These are phyloP conservation scores for Drosophila kohkoa DNA, from an alignment of 1,140 invertebrate genomes.

Conservation along the genomic window DNA sequence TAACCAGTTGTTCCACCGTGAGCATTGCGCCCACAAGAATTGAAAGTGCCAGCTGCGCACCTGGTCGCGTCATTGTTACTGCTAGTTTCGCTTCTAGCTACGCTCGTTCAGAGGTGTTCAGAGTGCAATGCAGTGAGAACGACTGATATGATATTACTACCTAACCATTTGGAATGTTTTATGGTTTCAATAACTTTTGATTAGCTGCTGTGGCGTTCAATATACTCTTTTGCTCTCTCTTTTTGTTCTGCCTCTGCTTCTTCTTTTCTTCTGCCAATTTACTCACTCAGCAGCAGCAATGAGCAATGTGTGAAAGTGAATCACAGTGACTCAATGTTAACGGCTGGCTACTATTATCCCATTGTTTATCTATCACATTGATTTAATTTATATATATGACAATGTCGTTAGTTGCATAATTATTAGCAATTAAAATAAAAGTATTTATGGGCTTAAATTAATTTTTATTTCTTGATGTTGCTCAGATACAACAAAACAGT, in stretches of 20 bases:
- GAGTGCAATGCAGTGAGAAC: conserved; percentile 45
- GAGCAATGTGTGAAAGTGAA: conserved; percentile 10
- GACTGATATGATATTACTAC: conserved; percentile 60
- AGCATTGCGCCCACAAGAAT: conserved; percentile 15
- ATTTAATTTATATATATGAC: no score
- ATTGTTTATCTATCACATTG: no score
- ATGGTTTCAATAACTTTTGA: conserved; percentile 67
- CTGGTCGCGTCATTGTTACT: conserved; percentile 48
- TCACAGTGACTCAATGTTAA: conserved; percentile 15
- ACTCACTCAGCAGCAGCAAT: conserved; percentile 10
- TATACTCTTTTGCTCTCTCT: conserved; percentile 39
- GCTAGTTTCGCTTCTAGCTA: no score
- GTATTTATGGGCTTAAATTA: no score
- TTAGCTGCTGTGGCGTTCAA: conserved; percentile 45
- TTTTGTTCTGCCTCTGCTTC: conserved; percentile 14
- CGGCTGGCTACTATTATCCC: no score
- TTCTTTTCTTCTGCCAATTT: conserved; percentile 23
- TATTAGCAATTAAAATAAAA: no score
- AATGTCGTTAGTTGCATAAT: no score
- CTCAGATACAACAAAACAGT: background rate
- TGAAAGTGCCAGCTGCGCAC: conserved; percentile 51
- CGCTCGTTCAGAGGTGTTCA: conserved; percentile 17
- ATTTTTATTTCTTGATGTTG: no score
- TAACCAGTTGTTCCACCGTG: conserved; percentile 17
- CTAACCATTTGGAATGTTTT: conserved; percentile 76